Evolutionary conservation across 2,888 invertebrate species (phyloP).

Genomic region (Hypolimnas misippus): DNA sequence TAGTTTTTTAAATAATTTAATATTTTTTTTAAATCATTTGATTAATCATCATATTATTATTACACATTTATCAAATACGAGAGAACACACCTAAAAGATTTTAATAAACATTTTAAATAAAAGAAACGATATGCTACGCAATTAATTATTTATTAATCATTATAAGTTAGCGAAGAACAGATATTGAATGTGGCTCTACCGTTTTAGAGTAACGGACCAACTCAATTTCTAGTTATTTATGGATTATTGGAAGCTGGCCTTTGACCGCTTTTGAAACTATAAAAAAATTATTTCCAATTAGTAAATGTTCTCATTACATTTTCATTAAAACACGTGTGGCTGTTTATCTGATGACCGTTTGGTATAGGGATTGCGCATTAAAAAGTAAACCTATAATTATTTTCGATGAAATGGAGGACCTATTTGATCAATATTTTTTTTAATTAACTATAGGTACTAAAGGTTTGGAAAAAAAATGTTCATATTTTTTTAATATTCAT

Average conservation of each 20-base stretch:
- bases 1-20: too few relatives aligned
- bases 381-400: too few relatives aligned
- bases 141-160: conserved; percentile 8
- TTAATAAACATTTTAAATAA: neutral
- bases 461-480: too few relatives aligned
- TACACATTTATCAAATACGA: neutral
- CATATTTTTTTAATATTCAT: too few relatives aligned
- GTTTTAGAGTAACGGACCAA: conserved; percentile 30
- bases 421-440: neutral
- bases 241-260: conserved; percentile 28
- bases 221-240: conserved; percentile 31
- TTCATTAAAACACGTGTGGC: neutral
- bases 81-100: neutral
- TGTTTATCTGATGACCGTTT: neutral
- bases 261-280: conserved; percentile 29
- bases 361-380: neutral
- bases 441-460: too few relatives aligned
- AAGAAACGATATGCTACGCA: neutral
- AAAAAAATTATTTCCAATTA: conserved; percentile 21
- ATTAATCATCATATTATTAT: too few relatives aligned
- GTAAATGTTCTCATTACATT: conserved; percentile 19
- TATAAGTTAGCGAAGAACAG: conserved; percentile 18
- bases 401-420: neutral
- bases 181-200: conserved; percentile 21
- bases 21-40: too few relatives aligned